These are phyloP conservation scores for Chloebia gouldiae DNA, from an alignment of 2,113 vertebrate species.

Conservation along the genomic window DNA sequence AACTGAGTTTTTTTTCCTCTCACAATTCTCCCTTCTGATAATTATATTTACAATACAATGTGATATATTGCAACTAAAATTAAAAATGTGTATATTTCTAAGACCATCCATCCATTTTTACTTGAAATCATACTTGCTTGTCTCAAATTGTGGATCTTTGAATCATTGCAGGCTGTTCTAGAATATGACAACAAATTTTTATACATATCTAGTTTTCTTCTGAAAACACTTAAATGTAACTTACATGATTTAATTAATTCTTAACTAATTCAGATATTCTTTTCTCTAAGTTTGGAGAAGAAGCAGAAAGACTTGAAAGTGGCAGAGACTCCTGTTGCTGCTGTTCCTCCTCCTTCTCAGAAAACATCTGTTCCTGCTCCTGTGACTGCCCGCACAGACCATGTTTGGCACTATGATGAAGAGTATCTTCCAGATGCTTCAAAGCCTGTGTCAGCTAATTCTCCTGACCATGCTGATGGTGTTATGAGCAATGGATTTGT, in stretches of 20 bases:
- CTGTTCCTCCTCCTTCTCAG: conserved; percentile 67
- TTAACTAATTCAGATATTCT: conserved; percentile 23
- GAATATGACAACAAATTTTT: background rate
- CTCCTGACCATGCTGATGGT: conserved; percentile 86
- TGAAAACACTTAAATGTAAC: background rate
- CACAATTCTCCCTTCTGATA: background rate
- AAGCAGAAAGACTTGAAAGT: conserved; percentile 73
- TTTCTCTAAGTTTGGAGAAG: conserved; percentile 80
- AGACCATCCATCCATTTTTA: background rate
- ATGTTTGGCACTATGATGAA: conserved; percentile 93
- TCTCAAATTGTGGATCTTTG: background rate
- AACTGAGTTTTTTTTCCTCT: background rate
- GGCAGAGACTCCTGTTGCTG: conserved; percentile 68
- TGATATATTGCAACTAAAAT: background rate
- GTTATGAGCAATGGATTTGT: conserved; percentile 90
- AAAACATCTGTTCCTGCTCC: conserved; percentile 64
- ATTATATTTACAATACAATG: background rate
- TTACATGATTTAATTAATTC: background rate
- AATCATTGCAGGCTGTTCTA: background rate
- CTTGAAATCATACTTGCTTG: background rate
- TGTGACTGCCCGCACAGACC: conserved; percentile 68
- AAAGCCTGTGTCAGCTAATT: conserved; percentile 83
- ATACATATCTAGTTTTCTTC: background rate
- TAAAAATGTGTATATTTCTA: background rate
- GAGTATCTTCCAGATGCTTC: conserved; percentile 86